Base-by-base conservation (phyloP, 2,113 vertebrate genomes). In the Oncorhynchus kisutch region DNA sequence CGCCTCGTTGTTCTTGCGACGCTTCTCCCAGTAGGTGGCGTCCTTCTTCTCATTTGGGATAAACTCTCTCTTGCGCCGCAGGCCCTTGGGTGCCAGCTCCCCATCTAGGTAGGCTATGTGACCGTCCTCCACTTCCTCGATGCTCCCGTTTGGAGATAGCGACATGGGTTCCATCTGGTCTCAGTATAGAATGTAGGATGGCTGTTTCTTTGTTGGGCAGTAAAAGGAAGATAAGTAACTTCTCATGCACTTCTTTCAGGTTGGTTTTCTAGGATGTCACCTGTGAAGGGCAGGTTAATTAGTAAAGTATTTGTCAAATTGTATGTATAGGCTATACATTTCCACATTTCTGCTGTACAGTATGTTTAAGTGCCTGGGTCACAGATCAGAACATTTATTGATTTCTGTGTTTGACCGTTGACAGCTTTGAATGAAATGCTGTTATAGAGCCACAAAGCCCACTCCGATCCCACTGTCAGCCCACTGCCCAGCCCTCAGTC, bases 31-130 rank as follows among this genome's bases (percentile, higher is more conserved):
- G 88, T 99, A 99, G 60, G 74, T 81, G 2, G 70, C 90, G 80
- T 99, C 96, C 91, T 99, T 99, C 88, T 94, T 95, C 59, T 97
- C 93, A 0, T 96, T 94, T 0, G 96, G 95, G 84, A 92, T 96
- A 91, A 99, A 98, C 70, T 96, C 94, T 11, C 95, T 85, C 84
- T 94, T 96, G 71, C 96, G 88, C 0, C 96, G 94, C 0, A 80
- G 12, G 39, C 85, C 85, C 25, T 80, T 84, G 0, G 20, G 29
- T 8, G 49, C 70, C 12, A 74, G 65, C 0, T 88, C 80, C 11
- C 85, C 84, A 14, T 77, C 84, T 65, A 11, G 0, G 0, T 62
- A 48, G 48, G 16, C 59, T 24, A 9, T 62, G 1, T 27, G 39
- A n/a, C 54, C 62, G 22, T 75, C 73, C 51, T 82, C 75, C 72